phyloP scores from a whole-genome alignment of 2,797 vertebrate species.

The Somateria mollissima region DNA sequence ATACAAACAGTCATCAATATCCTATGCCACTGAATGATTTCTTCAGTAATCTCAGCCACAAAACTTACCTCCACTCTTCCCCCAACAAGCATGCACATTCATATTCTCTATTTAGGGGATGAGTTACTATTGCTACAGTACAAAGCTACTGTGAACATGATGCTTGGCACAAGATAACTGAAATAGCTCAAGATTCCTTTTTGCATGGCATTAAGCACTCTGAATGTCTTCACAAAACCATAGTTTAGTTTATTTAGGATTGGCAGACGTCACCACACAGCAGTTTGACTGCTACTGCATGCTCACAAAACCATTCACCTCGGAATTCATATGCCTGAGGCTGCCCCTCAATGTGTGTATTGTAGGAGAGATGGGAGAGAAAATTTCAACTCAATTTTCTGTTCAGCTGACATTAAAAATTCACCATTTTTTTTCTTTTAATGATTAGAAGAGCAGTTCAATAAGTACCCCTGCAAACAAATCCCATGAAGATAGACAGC shows the following conservation, averaged over 20 bases:
- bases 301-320: neutral
- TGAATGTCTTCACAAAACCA: neutral
- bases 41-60: neutral
- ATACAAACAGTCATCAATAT: conserved; percentile 5
- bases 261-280: neutral
- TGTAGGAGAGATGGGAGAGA: neutral
- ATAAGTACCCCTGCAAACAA: neutral
- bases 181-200: neutral
- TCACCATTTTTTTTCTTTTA: neutral
- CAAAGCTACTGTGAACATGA: neutral
- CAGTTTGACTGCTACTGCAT: neutral
- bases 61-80: neutral
- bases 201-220: neutral
- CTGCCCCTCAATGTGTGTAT: rapidly evolving
- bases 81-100: neutral
- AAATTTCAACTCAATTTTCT: neutral
- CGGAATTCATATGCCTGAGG: neutral
- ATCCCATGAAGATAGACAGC: neutral
- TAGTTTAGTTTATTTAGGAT: neutral
- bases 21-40: neutral
- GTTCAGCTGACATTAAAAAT: neutral
- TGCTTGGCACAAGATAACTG: neutral
- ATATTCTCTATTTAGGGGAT: neutral
- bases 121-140: neutral
- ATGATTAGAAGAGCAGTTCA: neutral